Conservation (phyloP, 1,140 invertebrate genomes). For the Pararge aegeria region DNA sequence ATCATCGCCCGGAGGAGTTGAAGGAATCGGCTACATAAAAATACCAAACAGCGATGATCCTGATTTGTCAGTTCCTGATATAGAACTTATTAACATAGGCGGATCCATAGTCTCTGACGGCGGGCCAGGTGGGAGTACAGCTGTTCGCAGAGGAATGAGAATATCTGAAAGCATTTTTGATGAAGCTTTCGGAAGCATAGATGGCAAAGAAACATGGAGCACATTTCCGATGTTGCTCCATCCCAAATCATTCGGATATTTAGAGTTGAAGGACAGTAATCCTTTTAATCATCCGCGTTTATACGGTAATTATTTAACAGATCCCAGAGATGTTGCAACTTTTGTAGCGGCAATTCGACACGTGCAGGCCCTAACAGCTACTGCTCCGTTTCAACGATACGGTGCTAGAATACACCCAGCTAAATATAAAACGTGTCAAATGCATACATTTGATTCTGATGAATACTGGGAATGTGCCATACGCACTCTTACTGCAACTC, state of each 20-base stretch:
- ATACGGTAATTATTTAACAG: conserved; percentile 83
- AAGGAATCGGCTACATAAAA: conserved; percentile 84
- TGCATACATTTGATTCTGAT: conserved; percentile 72
- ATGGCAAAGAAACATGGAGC: conserved; percentile 71
- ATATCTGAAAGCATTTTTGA: conserved; percentile 81
- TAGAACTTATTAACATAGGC: conserved; percentile 82
- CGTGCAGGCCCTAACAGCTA: conserved; percentile 64
- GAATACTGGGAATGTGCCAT: conserved; percentile 82
- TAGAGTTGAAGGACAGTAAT: conserved; percentile 81
- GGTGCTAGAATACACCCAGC: conserved; percentile 71
- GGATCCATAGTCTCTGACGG: conserved; percentile 82
- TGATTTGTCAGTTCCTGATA: conserved; percentile 80
- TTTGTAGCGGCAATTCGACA: conserved; percentile 76
- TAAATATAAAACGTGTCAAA: conserved; percentile 71
- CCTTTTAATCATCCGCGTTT: conserved; percentile 84
- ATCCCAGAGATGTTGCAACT: conserved; percentile 75
- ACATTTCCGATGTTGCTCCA: conserved; percentile 81
- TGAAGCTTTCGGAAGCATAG: conserved; percentile 77
- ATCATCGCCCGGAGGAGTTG: conserved; percentile 81
- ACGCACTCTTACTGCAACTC: conserved; percentile 72
- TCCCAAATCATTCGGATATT: conserved; percentile 82
- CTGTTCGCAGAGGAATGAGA: conserved; percentile 80
- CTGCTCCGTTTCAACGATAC: conserved; percentile 72
- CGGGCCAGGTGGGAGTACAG: conserved; percentile 74
- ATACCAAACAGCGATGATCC: conserved; percentile 80